Conservation (phyloP, 2,113 vertebrate species). For the Halcyon senegalensis region DNA sequence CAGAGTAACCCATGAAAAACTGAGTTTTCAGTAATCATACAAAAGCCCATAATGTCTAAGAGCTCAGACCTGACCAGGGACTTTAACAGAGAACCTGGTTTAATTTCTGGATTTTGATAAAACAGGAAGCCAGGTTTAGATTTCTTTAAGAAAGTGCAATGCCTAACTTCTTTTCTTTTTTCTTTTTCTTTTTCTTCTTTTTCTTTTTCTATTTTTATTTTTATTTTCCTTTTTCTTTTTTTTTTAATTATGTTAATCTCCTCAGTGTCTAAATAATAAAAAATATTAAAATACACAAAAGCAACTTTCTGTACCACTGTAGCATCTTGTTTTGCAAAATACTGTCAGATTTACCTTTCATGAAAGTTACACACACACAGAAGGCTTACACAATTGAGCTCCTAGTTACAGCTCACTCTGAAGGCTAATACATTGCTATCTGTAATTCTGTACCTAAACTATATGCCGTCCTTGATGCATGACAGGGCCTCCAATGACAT, state of each 20-base stretch:
- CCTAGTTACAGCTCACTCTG: not conserved
- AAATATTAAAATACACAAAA: not conserved
- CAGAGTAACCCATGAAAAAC: not conserved
- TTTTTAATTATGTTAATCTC: not conserved
- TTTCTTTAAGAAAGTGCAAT: not conserved
- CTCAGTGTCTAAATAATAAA: not conserved
- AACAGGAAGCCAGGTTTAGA: not conserved
- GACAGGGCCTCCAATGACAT: slow-evolving; percentile 21
- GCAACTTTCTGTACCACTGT: not conserved
- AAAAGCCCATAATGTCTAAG: not conserved
- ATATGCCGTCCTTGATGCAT: slow-evolving; percentile 23
- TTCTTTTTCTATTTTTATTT: too few relatives aligned
- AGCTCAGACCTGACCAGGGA: not conserved
- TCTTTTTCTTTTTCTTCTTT: not conserved
- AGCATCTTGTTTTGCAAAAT: not conserved
- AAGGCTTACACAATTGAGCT: not conserved
- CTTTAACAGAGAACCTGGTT: not conserved
- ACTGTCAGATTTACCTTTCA: not conserved
- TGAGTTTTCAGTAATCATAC: not conserved
- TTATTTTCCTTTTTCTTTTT: too few relatives aligned
- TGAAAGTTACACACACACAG: not conserved
- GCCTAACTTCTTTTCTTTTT: not conserved
- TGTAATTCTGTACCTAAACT: slow-evolving; percentile 43
- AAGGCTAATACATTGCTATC: not conserved
- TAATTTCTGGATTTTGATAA: not conserved